phyloP scores from a whole-genome alignment of 2,113 vertebrate species.

The Passer montanus region DNA sequence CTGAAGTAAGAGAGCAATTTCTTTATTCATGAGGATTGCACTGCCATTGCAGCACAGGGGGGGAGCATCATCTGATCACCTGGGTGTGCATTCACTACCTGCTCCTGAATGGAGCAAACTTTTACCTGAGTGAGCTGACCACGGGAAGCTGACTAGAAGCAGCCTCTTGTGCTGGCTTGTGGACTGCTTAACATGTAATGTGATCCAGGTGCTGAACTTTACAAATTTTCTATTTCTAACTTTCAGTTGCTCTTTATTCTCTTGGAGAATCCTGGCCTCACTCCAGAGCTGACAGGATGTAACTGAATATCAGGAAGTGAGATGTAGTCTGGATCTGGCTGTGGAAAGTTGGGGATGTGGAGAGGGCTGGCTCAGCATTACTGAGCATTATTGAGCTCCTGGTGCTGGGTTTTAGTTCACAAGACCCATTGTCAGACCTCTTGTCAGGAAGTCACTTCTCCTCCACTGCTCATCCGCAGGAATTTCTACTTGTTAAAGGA shows the following conservation, averaged over 20 bases:
- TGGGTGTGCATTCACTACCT: conserved; percentile 49
- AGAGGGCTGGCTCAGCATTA: neutral
- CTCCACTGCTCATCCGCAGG: neutral
- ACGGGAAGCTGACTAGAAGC: conserved; percentile 12
- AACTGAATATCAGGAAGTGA: conserved; percentile 10
- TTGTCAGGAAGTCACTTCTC: neutral
- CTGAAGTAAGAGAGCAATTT: conserved; percentile 65
- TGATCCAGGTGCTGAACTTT: conserved; percentile 42
- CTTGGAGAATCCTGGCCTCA: neutral
- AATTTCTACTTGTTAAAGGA: neutral
- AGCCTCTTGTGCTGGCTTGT: neutral
- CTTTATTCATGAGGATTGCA: conserved; percentile 72
- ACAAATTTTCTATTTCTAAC: conserved; percentile 19
- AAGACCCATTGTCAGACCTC: neutral
- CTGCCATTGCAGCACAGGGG: neutral
- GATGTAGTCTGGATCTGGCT: neutral
- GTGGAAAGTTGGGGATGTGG: neutral
- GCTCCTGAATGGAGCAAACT: conserved; percentile 35
- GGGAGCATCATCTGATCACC: conserved; percentile 59
- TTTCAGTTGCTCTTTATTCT: conserved; percentile 16
- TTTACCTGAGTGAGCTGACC: conserved; percentile 41
- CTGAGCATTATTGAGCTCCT: neutral
- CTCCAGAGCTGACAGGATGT: neutral
- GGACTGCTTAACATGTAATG: conserved; percentile 20
- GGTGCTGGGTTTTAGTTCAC: neutral